Base-by-base conservation (phyloP, 2,797 vertebrate species). In the Cuculus canorus region DNA sequence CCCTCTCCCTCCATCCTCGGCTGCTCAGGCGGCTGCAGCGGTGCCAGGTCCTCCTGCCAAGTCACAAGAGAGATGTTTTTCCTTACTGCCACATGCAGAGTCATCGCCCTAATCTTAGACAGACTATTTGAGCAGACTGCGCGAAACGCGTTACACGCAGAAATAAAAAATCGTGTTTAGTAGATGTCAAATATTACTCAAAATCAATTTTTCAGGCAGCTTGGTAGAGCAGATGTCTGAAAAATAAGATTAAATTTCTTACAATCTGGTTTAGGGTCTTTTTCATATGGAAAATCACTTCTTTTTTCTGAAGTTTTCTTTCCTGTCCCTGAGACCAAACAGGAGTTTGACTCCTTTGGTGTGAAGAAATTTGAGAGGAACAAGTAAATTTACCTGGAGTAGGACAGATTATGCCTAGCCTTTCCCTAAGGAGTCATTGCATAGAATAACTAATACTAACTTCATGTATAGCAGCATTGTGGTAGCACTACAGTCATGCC, bases 41-140 rank as follows among this genome's bases (percentile, higher is more conserved):
- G 33, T 19, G 66, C 90, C 90, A 97, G 86, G 17, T 98, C 97
- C 85, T 98, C 97, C 97, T 98, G 96, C 65, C 94, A 94, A 86
- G 79, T 48, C 66, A 95, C 50, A 94, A 82, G 76, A 9, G 37
- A 92, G 32, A 88, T 5, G 48, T 79, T 81, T 64, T 86, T 69
- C 82, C 64, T 90, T 25, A 50, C 39, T 48, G 59, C 52, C 59
- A 35, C 59, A 8, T 3, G 52, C 73, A 61, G 41, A 73, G 59
- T 70, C 86, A 83, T 17, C 1, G 0, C 78, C 64, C 50, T 52
- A 6, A 64, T 33, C 92, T 77, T 2, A 76, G 54, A 23, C 70
- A 43, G 81, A 8, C 52, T 45, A 1, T 30, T 13, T 8, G 21
- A 83, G 73, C 33, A 45, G 70, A 7, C 65, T 33, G 12, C 0